These are phyloP conservation scores for Chelmon rostratus DNA, from an alignment of 2,797 vertebrate genomes.

Conservation along the genomic window DNA sequence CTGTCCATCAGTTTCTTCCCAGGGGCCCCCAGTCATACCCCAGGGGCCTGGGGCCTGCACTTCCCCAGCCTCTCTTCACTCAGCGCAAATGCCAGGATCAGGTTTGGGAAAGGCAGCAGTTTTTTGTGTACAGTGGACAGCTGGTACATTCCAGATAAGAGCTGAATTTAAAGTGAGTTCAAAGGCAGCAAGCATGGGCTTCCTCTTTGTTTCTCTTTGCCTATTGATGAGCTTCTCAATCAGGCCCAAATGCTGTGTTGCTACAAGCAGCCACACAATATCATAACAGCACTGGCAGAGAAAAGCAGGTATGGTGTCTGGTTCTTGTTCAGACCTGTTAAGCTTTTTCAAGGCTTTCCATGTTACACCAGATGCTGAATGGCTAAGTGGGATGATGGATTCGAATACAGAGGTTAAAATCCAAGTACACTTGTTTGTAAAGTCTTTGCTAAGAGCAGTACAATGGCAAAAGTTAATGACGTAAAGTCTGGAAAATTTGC, in stretches of 20 bases:
- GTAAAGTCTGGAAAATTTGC: constrained; percentile 8
- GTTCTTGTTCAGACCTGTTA: constrained; percentile 68
- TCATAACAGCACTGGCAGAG: constrained; percentile 72
- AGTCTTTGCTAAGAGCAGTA: constrained; percentile 35
- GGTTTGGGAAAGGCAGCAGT: constrained; percentile 85
- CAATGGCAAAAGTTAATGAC: constrained; percentile 8
- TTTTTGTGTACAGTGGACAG: constrained; percentile 86
- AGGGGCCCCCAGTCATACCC: constrained; percentile 69
- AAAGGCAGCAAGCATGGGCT: constrained; percentile 73
- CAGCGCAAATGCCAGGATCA: constrained; percentile 81
- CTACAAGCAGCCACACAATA: constrained; percentile 75
- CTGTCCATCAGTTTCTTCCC: constrained; percentile 82
- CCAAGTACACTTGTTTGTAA: constrained; percentile 55
- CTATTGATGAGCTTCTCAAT: constrained; percentile 83
- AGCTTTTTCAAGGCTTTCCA: constrained; percentile 60
- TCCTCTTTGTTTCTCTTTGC: constrained; percentile 75
- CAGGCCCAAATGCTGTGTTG: constrained; percentile 77
- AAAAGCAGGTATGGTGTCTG: constrained; percentile 55
- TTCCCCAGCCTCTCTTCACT: constrained; percentile 68
- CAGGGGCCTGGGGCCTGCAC: constrained; percentile 70
- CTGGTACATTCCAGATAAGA: constrained; percentile 89
- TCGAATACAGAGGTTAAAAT: constrained; percentile 62
- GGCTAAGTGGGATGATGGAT: constrained; percentile 58
- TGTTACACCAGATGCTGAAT: constrained; percentile 72
- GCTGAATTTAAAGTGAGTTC: constrained; percentile 85